Evolutionary conservation across 2,113 vertebrate species (phyloP), one percentile per base, ranked within the genome.

Genomic region (Colossoma macropomum): DNA sequence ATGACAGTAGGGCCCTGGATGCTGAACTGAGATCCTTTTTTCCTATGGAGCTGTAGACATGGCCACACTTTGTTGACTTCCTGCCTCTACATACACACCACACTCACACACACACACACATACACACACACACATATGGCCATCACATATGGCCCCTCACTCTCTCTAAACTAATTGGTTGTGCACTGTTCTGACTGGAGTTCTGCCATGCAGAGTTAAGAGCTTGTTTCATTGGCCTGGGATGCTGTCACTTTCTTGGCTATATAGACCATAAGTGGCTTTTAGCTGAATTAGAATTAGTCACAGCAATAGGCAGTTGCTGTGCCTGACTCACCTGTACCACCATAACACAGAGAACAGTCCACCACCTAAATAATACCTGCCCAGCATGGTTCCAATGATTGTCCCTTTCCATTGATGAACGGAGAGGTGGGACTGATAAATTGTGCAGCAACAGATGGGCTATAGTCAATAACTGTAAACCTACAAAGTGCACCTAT

Each of bases 31-130:
- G 34, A 4, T 38, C 17, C 52, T 19, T 60, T n/a, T 25, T 12
- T 62, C n/a, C 27, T 62, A 27, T 12, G 59, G 59, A 62, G 6
- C 13, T 5, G 21, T 17, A 30, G 19, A 71, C 68, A 71, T 6
- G 41, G 13, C 5, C 41, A 45, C 41, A 11, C 41, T 45, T 45
- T 4, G 41, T 9, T 45, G 41, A 45, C 41, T 45, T 45, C 41
- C 38, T 34, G 6, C 17, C 9, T 19, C 17, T 13, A 72, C 65
- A 21, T 23, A 8, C 59, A 50, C 80, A 32, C 32, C 30, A 16
- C 66, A 28, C n/a, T 27, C 76, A 79, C n/a, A 74, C 52, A 80
- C 48, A 56, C 68, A 41, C 66, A n/a, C 78, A 45, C 68, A n/a
- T n/a, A 48, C 70, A 45, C 69, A 63, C 70, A 62, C 69, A 62